Conservation (phyloP, 2,113 vertebrate genomes). For the Chrysochloris asiatica region DNA sequence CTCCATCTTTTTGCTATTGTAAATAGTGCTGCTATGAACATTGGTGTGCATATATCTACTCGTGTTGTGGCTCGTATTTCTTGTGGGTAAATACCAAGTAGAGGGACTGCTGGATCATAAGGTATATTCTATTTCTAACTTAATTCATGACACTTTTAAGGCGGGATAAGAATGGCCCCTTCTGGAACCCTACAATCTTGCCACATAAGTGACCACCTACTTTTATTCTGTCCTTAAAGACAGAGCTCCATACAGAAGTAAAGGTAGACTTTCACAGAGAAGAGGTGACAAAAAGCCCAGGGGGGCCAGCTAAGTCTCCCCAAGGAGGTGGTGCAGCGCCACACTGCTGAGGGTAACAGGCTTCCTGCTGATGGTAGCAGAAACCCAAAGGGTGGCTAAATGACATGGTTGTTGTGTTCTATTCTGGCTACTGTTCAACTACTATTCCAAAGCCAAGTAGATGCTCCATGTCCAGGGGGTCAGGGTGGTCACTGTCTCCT, state of each 20-base stretch:
- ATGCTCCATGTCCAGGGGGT: background rate
- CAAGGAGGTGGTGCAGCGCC: background rate
- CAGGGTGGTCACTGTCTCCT: background rate
- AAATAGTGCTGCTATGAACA: too few relatives aligned
- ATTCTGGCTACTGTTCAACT: background rate
- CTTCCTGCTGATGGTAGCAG: slow-evolving; percentile 19
- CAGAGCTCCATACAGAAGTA: background rate
- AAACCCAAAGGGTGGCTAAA: background rate
- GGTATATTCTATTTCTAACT: too few relatives aligned
- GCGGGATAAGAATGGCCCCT: background rate
- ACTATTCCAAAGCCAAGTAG: background rate
- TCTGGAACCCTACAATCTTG: background rate
- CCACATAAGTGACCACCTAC: background rate
- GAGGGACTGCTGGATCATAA: too few relatives aligned
- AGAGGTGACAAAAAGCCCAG: background rate
- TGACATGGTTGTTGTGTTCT: background rate
- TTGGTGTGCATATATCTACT: too few relatives aligned
- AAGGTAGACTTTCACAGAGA: background rate
- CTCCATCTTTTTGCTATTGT: too few relatives aligned
- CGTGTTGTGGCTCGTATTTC: too few relatives aligned
- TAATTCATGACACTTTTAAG: too few relatives aligned
- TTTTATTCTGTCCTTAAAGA: background rate
- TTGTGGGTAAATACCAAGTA: too few relatives aligned
- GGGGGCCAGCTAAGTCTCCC: background rate
- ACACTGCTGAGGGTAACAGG: background rate